Base-by-base conservation (phyloP, 2,113 vertebrate species). In the Myrmophylax atrothorax region DNA sequence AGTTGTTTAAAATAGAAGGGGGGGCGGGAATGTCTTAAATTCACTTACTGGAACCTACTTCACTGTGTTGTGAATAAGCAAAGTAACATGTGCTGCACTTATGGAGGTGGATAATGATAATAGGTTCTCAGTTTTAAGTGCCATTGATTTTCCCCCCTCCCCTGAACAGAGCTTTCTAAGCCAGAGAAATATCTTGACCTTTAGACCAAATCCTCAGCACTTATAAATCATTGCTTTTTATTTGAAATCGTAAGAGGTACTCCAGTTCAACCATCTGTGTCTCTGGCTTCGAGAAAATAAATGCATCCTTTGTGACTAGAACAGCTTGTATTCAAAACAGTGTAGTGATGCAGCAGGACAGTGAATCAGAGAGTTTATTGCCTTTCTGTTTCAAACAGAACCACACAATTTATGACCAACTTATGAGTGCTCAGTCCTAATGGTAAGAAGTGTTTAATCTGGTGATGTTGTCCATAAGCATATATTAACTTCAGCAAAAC, bases 251-350 rank as follows among this genome's bases (percentile, higher is more conserved):
- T 74, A 63, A 90, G 73, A 90, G 69, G 64, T 87, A 80, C 81
- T 88, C 67, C 70, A 69, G 46, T 92, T 94, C 95, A 92, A 92
- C 83, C 87, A 92, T 90, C 94, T 92, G 77, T 93, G 81, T 79
- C 67, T 89, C 58, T 81, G 63, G 67, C 78, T 88, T 87, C 60
- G 49, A 90, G 92, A 83, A 91, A 94, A 92, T 58, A 84, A 88
- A 96, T 91, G 68, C 87, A 59, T 92, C 90, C 87, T 93, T 77
- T 92, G 85, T 94, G 86, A 62, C 90, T 93, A 76, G 72, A 95
- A 89, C 94, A 94, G 89, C 75, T 58, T 59, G 89, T 76, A 78
- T 64, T 94, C 80, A 96, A 87, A 97, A 94, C 28, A 64, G 50
- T 92, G 91, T 31, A 81, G 84, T 80, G 64, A 59, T 92, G 80